Evolutionary conservation across 2,113 vertebrate genomes (phyloP), one percentile per base, ranked within the genome.

Genomic region (Ceuthmochares aereus): DNA sequence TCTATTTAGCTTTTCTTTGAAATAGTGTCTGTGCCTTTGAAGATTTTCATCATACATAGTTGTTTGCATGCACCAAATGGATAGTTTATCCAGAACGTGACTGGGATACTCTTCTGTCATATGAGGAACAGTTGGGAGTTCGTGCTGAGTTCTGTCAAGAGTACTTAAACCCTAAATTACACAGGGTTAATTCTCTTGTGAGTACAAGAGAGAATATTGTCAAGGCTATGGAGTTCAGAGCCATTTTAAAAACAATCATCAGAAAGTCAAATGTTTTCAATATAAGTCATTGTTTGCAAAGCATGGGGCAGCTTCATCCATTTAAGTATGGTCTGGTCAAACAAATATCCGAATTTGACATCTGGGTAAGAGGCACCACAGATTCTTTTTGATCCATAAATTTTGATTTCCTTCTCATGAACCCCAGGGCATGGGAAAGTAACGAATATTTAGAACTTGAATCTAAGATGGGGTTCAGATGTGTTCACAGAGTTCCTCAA

Each of bases 261-360:
- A 14, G 18, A 37, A 45, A 68, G 14, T 56, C 14, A 67, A 42
- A 47, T 51, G 11, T 29, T 95, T 86, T 73, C 36, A 32, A 11
- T 4, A 2, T 21, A 51, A 51, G 7, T 55, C 45, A 4, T 8
- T 62, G 7, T 51, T 11, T 67, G 14, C 26, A 47, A 84, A 59
- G 45, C 9, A 30, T 7, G 11, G 2, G 9, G 2, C 14, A 15
- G 10, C 3, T 76, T 36, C 20, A 13, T 4, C 9, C 9, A 8
- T 68, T 36, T 55, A n/a, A 25, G 30, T 79, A 3, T 34, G 7
- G 2, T 67, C 37, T 47, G 13, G 6, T 27, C 5, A 3, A 29
- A 66, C 14, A 69, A 2, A 21, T 72, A 55, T 16, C 4, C 2
- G 55, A 66, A 75, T 63, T 7, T 42, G 7, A 12, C 47, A n/a